Base-by-base conservation (phyloP, 1,140 invertebrate species). In the Sitophilus oryzae region DNA sequence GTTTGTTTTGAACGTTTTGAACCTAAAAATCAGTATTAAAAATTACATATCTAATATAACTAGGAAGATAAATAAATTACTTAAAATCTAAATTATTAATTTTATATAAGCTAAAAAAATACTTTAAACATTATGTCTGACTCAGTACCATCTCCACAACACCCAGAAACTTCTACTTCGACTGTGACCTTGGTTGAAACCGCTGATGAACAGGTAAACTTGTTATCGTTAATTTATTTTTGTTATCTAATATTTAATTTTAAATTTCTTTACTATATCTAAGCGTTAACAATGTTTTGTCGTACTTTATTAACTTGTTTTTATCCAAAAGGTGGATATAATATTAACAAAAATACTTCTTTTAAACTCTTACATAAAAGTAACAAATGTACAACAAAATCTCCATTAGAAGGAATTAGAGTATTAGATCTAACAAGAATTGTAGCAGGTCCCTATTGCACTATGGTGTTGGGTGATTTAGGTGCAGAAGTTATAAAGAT, bases 401-500 rank as follows among this genome's bases (percentile, higher is more conserved):
- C 60, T n/a, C 60, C 56, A 5, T 70, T 83, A 30, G 66, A 70
- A 51, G 87, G 85, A 49, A 75, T 93, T 37, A 77, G 83, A 62
- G 78, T 95, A 14, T 69, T 95, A 53, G 92, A 96, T 74, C 69
- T 94, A 41, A 89, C 88, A 1, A 73, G 92, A 62, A 87, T 98
- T 30, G 79, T 82, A 64, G 88, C 78, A 14, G 91, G 89, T 1
- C 91, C 90, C 1, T 90, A 85, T 72, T 96, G 93, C 67, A 89
- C 93, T 0, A 95, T 96, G 93, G 81, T 95, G 16, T 73, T 98
- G 4, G 89, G 88, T 2, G 95, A 98, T 73, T 74, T 96, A 25
- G 96, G 95, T 3, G 95, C 95, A 2, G 92, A 96, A 70, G 79
- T 99, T 2, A 86, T 96, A 22, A 98, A 99, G 78, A 79, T 93